Evolutionary conservation across 2,113 vertebrate species (phyloP).

Genomic region (Ciconia boyciana): DNA sequence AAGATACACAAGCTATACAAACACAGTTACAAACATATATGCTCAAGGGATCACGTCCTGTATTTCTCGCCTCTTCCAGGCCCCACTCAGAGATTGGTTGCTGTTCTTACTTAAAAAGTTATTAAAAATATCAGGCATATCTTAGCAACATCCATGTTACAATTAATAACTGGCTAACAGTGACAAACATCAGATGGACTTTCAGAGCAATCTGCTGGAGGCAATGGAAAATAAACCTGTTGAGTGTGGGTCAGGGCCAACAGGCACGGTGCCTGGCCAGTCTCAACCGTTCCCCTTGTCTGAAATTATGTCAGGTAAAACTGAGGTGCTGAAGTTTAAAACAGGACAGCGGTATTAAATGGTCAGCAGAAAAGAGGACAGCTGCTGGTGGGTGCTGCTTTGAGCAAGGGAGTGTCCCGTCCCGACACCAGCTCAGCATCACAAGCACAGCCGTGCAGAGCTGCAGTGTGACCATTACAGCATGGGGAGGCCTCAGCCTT

Average conservation of each 20-base stretch:
- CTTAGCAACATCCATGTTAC: background rate
- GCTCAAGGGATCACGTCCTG: background rate
- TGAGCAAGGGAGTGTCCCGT: background rate
- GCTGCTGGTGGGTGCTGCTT: background rate
- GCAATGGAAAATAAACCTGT: background rate
- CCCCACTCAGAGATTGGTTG: background rate
- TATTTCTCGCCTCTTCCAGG: background rate
- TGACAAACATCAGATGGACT: background rate
- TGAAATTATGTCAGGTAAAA: background rate
- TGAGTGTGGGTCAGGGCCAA: background rate
- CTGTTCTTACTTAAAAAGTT: background rate
- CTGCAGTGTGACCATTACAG: background rate
- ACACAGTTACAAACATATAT: background rate
- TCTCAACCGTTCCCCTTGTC: background rate
- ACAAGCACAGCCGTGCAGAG: background rate
- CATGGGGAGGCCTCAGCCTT: background rate
- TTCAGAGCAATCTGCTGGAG: background rate
- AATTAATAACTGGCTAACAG: background rate
- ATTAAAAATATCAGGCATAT: background rate
- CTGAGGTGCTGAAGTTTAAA: background rate
- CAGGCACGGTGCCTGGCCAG: background rate
- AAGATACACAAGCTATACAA: background rate
- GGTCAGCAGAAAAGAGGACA: background rate
- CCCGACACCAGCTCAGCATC: accelerated
- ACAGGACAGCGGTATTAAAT: background rate